Evolutionary conservation across 1,140 invertebrate genomes (phyloP).

Genomic region (Cyphomyrmex costatus): DNA sequence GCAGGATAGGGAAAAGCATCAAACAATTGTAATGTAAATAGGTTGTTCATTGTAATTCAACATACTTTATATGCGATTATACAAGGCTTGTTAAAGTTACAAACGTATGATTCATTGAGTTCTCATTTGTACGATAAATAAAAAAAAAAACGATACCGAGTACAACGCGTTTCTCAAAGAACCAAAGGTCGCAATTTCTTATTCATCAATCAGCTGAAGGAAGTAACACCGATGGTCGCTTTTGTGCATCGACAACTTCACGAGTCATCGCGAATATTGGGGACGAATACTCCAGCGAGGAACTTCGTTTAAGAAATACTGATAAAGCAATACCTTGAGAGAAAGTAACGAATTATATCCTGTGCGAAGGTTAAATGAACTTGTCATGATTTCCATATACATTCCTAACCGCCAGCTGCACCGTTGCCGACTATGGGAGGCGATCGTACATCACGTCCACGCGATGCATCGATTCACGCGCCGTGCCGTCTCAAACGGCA

Average conservation of each 20-base stretch:
- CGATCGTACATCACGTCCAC: constrained; percentile 34
- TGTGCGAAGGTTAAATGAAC: constrained; percentile 56
- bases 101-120: not conserved
- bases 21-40: constrained; percentile 52
- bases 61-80: constrained; percentile 28
- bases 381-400: constrained; percentile 63
- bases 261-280: constrained; percentile 39
- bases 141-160: not conserved
- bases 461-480: constrained; percentile 35
- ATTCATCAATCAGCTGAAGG: not conserved
- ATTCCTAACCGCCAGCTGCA: constrained; percentile 59
- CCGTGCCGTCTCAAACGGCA: constrained; percentile 26
- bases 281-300: constrained; percentile 5
- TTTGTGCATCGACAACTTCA: constrained; percentile 20
- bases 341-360: constrained; percentile 46
- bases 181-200: constrained; percentile 16
- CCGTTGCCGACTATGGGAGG: constrained; percentile 20
- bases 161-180: not conserved
- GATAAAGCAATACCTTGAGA: constrained; percentile 46
- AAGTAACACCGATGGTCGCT: not conserved
- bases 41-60: constrained; percentile 57
- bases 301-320: constrained; percentile 31
- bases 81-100: not conserved
- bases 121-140: constrained; percentile 13
- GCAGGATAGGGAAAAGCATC: constrained; percentile 42